Conservation (phyloP, 2,797 vertebrate genomes). For the Dendrocincla tyrannina region DNA sequence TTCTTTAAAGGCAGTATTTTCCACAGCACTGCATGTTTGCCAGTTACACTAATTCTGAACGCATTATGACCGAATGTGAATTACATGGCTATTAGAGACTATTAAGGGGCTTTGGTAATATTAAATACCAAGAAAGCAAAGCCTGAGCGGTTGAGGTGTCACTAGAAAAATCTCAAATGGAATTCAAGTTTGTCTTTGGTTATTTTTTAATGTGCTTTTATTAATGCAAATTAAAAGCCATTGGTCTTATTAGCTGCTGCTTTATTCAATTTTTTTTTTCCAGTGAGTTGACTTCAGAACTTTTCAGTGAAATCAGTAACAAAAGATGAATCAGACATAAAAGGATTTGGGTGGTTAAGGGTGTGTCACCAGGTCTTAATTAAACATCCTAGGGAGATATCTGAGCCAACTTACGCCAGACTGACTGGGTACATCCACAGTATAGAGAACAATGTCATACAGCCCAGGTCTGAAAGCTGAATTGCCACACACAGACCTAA, state of each 20-base stretch:
- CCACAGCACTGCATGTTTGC: background rate
- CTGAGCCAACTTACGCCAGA: conserved; percentile 22
- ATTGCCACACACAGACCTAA: background rate
- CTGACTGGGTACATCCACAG: background rate
- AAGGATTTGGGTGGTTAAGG: conserved; percentile 64
- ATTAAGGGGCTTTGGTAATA: conserved; percentile 47
- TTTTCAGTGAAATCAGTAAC: conserved; percentile 67
- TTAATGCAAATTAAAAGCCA: conserved; percentile 62
- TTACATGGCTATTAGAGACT: conserved; percentile 29
- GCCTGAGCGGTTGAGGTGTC: conserved; percentile 31
- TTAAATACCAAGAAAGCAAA: conserved; percentile 32
- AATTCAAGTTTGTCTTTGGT: conserved; percentile 29
- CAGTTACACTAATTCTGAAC: background rate
- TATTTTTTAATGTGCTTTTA: conserved; percentile 36
- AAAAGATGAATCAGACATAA: conserved; percentile 67
- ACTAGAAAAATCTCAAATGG: conserved; percentile 46
- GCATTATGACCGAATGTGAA: conserved; percentile 27
- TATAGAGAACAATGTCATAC: background rate
- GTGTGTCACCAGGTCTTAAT: conserved; percentile 58
- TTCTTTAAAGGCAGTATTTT: conserved; percentile 16
- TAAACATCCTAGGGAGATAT: conserved; percentile 60
- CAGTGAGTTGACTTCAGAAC: conserved; percentile 37
- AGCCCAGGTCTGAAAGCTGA: background rate
- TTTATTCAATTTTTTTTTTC: background rate
- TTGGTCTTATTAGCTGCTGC: conserved; percentile 30